These are phyloP conservation scores for Myzus persicae DNA, from an alignment of 1,140 invertebrate genomes.

Conservation along the genomic window DNA sequence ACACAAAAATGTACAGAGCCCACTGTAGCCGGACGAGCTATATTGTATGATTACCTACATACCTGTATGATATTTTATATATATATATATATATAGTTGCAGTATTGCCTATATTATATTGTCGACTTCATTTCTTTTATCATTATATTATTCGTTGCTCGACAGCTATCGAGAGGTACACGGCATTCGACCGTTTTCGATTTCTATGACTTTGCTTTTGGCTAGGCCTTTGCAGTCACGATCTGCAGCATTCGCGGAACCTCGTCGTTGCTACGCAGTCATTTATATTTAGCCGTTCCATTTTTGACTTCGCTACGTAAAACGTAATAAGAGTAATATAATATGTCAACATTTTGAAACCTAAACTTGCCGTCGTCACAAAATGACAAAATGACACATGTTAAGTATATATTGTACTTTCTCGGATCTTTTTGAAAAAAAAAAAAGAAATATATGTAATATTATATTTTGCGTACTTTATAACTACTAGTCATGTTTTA, in stretches of 20 bases:
- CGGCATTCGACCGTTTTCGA: not conserved
- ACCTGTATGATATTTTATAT: not conserved
- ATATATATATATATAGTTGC: not conserved
- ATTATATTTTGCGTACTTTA: slow-evolving; percentile 4
- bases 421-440: not conserved
- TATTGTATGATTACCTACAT: not conserved
- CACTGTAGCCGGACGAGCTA: not conserved
- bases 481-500: slow-evolving; percentile 34
- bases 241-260: not conserved
- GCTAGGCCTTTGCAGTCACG: not conserved
- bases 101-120: not conserved
- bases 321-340: not conserved
- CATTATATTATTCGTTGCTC: not conserved
- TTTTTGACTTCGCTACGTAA: not conserved
- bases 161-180: not conserved
- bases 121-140: not conserved
- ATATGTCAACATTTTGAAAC: not conserved
- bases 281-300: not conserved
- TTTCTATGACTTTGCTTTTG: not conserved
- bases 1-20: not conserved
- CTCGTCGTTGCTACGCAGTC: not conserved
- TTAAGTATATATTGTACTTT: not conserved
- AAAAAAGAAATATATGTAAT: not conserved
- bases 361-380: not conserved
- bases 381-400: not conserved